Base-by-base conservation (phyloP, 2,888 invertebrate species). In the Drosophila yooni region DNA sequence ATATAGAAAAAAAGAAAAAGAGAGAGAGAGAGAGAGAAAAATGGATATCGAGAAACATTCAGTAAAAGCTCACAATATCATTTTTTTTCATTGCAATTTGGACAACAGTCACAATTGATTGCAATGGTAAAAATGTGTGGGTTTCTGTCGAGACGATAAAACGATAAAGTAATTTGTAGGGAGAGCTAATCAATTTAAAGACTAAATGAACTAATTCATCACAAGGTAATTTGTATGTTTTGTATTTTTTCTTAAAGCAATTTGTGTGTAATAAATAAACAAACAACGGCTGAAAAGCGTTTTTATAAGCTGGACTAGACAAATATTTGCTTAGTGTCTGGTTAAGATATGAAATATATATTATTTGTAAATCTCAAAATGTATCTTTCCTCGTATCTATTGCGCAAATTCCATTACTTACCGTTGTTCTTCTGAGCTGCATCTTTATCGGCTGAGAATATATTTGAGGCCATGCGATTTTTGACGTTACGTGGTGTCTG, bases 401-500 rank as follows among this genome's bases (percentile, higher is more conserved):
- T 18, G n/a, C 8, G 4, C n/a, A 50, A 40, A 36, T 10, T 34
- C 0, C 8, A 36, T 29, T 8, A 81, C 89, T 90, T 92, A 93
- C 93, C 93, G 74, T 91, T 93, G 77, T 92, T 93, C 89, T 92
- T 92, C 56, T 91, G 82, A 56, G 79, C 83, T 63, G 73, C 74
- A 78, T 92, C 91, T 76, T 92, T 92, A 48, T 92, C 92, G 74
- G 93, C 92, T 67, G 94, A 93, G 82, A 93, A 93, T 76, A 93
- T 93, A 82, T 93, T 93, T 74, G 93, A 93, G 65, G 90, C 91
- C 93, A 93, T 93, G 84, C 93, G 93, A 89, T 93, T 93, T 85
- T 93, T 92, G 31, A 91, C 90, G 58, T 89, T 89, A 68, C 93
- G 91, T 70, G 93, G 93, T 64, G 93, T 93, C 78, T 91, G 91